Base-by-base conservation (phyloP, 2,113 vertebrate genomes). In the Phyllostomus hastatus region DNA sequence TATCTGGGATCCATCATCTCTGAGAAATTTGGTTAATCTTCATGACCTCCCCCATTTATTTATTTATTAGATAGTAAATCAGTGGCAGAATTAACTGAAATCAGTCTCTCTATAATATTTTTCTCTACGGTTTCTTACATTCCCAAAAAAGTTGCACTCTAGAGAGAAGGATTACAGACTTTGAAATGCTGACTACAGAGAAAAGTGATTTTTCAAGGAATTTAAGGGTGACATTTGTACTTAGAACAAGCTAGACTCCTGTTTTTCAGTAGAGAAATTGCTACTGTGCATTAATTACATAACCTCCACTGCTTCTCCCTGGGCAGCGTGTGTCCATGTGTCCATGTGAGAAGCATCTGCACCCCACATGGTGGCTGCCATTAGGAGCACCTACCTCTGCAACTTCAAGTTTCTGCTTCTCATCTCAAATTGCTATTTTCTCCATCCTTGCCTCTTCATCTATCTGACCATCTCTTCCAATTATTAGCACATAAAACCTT, bases 51-150 rank as follows among this genome's bases (percentile, higher is more conserved):
- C n/a, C n/a, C 38, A 33, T 35, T 70, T 94, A 69, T 69, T 90
- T 95, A 69, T 69, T 90, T 80, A 66, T 93, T 72, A 91, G 61
- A 81, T 20, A 69, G 81, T 73, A 70, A 72, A 79, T 96, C 88
- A 78, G 41, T 33, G 67, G 7, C n/a, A 19, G 73, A 72, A 35
- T 92, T 94, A 10, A 81, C 15, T 66, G n/a, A 75, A 94, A 85
- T 69, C 41, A 43, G 82, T 84, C 57, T 88, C 82, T 89, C 89
- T n/a, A 50, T 0, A 7, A 52, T 76, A 43, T 90, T 94, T 95
- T 95, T 93, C 33, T 90, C 19, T 57, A 64, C 0, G 1, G 11
- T 70, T 89, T 93, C 38, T 89, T 72, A 86, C 12, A 66, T 87
- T 75, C 7, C 6, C 78, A 50, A 75, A 82, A 90, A 95, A 1